Conservation (phyloP, 2,113 vertebrate genomes). For the Chloropsis hardwickii region DNA sequence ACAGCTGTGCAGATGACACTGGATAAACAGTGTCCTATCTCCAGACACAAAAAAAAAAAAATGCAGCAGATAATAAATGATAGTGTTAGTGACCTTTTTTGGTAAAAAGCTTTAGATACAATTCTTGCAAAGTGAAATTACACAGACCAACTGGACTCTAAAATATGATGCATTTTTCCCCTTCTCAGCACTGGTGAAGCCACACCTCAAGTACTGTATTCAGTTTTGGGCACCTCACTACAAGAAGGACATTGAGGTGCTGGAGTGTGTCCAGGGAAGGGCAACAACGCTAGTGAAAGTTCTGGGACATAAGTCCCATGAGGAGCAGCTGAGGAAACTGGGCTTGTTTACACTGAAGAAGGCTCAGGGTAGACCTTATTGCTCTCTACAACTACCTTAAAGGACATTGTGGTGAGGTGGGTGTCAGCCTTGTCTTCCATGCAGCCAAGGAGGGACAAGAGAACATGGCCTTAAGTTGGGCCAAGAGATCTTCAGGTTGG, state of each 20-base stretch:
- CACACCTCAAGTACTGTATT: neutral
- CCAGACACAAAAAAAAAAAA: neutral
- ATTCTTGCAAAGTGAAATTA: neutral
- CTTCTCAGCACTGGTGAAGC: neutral
- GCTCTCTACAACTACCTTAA: neutral
- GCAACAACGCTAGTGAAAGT: neutral
- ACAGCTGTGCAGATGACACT: neutral
- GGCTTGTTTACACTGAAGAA: neutral
- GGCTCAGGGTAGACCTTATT: neutral
- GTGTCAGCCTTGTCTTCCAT: neutral
- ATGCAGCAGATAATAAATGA: neutral
- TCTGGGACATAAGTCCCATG: neutral
- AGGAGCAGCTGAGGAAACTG: neutral
- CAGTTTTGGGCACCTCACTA: neutral
- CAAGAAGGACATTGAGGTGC: neutral
- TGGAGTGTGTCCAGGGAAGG: rapidly evolving
- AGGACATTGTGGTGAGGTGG: neutral
- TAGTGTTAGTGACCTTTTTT: neutral
- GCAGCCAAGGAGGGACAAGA: neutral
- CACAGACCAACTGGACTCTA: neutral
- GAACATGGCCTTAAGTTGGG: neutral
- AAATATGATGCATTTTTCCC: neutral
- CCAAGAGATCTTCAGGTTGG: neutral
- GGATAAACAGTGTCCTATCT: neutral
- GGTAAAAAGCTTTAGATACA: neutral